phyloP scores from a whole-genome alignment of 1,140 invertebrate genomes.

The Drosophila nikananu region DNA sequence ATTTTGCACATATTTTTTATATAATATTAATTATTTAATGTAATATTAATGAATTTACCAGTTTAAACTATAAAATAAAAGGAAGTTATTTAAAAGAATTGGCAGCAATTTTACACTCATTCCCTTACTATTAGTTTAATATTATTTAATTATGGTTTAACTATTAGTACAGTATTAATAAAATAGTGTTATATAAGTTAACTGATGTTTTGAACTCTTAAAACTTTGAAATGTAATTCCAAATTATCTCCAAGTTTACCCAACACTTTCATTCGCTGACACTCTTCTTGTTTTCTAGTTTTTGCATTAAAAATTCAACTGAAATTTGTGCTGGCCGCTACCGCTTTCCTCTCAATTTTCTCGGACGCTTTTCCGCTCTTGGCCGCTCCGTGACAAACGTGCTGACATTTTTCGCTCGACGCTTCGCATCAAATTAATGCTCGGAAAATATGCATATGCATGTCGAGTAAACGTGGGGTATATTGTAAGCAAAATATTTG shows the following conservation, averaged over 20 bases:
- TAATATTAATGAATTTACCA: too few species aligned
- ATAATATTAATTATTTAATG: too few species aligned
- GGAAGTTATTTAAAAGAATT: too few species aligned
- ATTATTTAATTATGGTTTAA: too few species aligned
- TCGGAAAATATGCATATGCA: conserved; percentile 70
- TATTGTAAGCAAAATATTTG: conserved; percentile 68
- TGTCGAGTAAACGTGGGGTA: conserved; percentile 59
- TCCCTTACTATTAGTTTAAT: too few species aligned
- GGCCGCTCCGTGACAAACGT: conserved; percentile 42
- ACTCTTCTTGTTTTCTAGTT: neutral
- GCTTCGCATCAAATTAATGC: conserved; percentile 68
- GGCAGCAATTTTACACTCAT: too few species aligned
- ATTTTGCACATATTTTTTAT: too few species aligned
- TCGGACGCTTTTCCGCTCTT: conserved; percentile 32
- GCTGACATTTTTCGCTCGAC: conserved; percentile 59
- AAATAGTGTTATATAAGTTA: too few species aligned
- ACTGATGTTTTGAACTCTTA: too few species aligned
- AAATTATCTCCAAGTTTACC: conserved; percentile 7
- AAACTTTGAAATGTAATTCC: neutral
- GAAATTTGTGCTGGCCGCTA: conserved; percentile 18
- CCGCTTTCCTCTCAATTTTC: conserved; percentile 22
- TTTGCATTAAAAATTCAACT: conserved; percentile 33
- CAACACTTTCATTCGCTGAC: neutral
- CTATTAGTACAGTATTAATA: too few species aligned
- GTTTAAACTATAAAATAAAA: too few species aligned